phyloP scores from a whole-genome alignment of 2,888 invertebrate genomes.

The Agrotis ipsilon region DNA sequence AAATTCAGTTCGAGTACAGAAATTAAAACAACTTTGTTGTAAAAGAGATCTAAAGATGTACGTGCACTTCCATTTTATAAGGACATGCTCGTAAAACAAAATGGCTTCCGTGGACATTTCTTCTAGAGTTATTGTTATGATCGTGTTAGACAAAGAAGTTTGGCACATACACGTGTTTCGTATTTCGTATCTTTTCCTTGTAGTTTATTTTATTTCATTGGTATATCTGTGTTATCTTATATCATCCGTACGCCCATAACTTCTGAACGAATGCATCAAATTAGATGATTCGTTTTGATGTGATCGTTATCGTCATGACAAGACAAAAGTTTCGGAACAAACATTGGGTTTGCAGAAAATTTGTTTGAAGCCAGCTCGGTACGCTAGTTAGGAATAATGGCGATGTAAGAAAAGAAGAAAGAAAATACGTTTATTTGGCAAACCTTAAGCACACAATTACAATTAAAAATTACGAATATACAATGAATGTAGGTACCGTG shows the following conservation, averaged over 20 bases:
- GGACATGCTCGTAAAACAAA: constrained; percentile 38
- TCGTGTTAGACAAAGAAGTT: not conserved
- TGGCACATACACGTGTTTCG: constrained; percentile 12
- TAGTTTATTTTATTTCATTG: not conserved
- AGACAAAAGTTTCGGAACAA: too few relatives aligned
- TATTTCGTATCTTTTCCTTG: not conserved
- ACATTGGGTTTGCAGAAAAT: too few relatives aligned
- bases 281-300: too few relatives aligned
- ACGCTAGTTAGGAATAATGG: too few relatives aligned
- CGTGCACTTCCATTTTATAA: constrained; percentile 51
- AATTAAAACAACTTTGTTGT: constrained; percentile 55
- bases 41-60: constrained; percentile 26
- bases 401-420: too few relatives aligned
- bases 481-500: too few relatives aligned
- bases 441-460: too few relatives aligned
- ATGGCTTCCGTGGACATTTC: constrained; percentile 21
- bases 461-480: too few relatives aligned
- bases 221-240: not conserved
- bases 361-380: too few relatives aligned
- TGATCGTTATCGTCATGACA: too few relatives aligned
- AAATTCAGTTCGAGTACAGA: constrained; percentile 39
- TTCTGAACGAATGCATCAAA: too few relatives aligned
- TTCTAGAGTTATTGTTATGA: constrained; percentile 17
- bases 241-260: not conserved
- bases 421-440: too few relatives aligned